A percentile compares a stretch with the other conserved stretches of the same genome.
phyloP scores from a whole-genome alignment of 1,140 invertebrate genomes.

The Choristoneura fumiferana region DNA sequence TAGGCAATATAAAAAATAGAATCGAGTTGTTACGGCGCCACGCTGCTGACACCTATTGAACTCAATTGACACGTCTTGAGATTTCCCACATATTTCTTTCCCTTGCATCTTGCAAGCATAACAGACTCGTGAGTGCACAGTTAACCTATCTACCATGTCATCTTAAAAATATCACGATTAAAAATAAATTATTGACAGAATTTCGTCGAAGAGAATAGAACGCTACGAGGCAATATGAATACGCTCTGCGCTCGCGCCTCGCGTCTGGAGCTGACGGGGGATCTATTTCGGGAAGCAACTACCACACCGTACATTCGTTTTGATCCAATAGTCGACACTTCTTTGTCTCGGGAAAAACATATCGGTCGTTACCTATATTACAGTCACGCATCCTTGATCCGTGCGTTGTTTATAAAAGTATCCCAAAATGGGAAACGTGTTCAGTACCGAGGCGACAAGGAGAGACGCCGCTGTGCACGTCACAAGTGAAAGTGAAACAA shows the following conservation, averaged over 20 bases:
- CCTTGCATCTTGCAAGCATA: too few species aligned
- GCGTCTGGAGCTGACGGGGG: conserved; percentile 47
- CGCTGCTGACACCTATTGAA: too few species aligned
- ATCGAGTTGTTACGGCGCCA: too few species aligned
- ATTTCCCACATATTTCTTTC: too few species aligned
- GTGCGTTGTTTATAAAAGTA: conserved; percentile 67
- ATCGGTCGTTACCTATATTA: conserved; percentile 57
- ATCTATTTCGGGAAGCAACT: conserved; percentile 64
- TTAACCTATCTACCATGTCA: conserved; percentile 8
- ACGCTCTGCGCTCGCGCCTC: conserved; percentile 26
- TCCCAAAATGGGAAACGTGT: conserved; percentile 70
- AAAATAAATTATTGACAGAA: conserved; percentile 66
- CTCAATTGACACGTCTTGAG: too few species aligned
- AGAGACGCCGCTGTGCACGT: conserved; percentile 34
- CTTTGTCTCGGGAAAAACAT: conserved; percentile 73
- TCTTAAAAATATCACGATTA: conserved; percentile 50
- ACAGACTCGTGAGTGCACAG: not conserved
- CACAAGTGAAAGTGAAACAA: conserved; percentile 56
- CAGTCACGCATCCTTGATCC: conserved; percentile 42
- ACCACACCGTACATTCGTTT: conserved; percentile 45
- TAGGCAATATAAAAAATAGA: too few species aligned
- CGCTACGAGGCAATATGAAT: conserved; percentile 39
- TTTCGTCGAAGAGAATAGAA: conserved; percentile 43
- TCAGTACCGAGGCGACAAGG: conserved; percentile 55
- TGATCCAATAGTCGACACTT: conserved; percentile 55